phyloP scores from a whole-genome alignment of 2,888 invertebrate genomes.

The Drosophila demipolita region DNA sequence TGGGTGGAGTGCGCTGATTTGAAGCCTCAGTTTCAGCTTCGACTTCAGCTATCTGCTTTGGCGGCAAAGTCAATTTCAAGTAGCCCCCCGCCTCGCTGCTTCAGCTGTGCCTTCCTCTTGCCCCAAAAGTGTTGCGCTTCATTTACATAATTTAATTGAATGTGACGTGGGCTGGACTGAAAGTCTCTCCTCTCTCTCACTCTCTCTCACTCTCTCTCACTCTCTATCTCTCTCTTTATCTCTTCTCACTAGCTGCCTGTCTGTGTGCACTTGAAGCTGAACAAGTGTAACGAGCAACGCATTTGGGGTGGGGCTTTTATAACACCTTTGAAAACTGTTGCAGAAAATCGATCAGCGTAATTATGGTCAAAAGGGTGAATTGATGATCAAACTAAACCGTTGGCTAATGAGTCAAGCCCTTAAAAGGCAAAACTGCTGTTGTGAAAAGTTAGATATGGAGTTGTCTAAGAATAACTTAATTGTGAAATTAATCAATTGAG shows the following conservation, averaged over 20 bases:
- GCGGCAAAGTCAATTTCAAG: slow-evolving; percentile 58
- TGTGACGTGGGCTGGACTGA: slow-evolving; percentile 64
- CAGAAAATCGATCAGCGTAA: neutral
- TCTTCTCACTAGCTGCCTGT: too few relatives aligned
- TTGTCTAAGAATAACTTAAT: neutral
- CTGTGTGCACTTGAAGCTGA: slow-evolving; percentile 10
- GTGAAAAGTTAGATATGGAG: neutral
- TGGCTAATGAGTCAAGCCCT: slow-evolving; percentile 2
- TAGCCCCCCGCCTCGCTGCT: slow-evolving; percentile 6
- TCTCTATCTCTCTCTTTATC: neutral
- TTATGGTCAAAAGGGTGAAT: neutral
- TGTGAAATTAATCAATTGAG: neutral
- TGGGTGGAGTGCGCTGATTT: slow-evolving; percentile 71
- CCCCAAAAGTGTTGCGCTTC: slow-evolving; percentile 70
- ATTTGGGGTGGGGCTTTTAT: slow-evolving; percentile 62
- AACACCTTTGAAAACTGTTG: slow-evolving; percentile 56
- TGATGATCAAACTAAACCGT: neutral
- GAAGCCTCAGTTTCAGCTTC: slow-evolving; percentile 1
- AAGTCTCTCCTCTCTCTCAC: neutral
- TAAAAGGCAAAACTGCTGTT: neutral
- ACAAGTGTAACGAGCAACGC: slow-evolving; percentile 75
- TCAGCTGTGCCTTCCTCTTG: slow-evolving; percentile 22
- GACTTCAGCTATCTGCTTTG: slow-evolving; percentile 25
- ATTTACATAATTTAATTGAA: slow-evolving; percentile 83
- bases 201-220: neutral